These are phyloP conservation scores for Pandion haliaetus DNA, from an alignment of 2,113 vertebrate genomes.

Conservation along the genomic window DNA sequence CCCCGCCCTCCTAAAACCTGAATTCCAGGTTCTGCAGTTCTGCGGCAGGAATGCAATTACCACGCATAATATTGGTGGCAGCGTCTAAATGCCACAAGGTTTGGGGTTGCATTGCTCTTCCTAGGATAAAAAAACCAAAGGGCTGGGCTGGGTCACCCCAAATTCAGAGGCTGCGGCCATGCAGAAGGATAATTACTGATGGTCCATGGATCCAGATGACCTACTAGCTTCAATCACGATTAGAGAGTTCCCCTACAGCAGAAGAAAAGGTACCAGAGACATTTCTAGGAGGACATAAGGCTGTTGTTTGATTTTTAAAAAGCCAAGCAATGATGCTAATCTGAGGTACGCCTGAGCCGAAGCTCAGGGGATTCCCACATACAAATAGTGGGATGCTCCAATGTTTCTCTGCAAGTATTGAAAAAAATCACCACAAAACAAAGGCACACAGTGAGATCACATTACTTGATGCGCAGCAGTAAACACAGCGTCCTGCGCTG, in stretches of 20 bases:
- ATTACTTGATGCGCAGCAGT: fast-evolving
- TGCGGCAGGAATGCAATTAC: background rate
- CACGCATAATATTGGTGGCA: background rate
- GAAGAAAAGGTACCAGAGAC: background rate
- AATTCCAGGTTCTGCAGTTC: constrained; percentile 41
- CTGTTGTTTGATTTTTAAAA: background rate
- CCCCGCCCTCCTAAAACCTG: constrained; percentile 32
- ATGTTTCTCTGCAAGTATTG: fast-evolving
- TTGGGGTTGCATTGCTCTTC: background rate
- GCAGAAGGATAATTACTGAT: background rate
- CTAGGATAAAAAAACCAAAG: background rate
- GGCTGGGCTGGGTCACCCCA: background rate
- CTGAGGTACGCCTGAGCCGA: fast-evolving
- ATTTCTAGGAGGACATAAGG: background rate
- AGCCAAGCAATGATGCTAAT: background rate
- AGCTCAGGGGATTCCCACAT: background rate
- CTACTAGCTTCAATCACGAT: fast-evolving
- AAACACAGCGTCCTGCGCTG: fast-evolving
- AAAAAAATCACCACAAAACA: too few relatives aligned
- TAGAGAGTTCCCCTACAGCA: background rate
- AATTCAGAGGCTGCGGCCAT: background rate
- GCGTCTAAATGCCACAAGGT: background rate
- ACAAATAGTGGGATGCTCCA: fast-evolving
- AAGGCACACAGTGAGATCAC: fast-evolving
- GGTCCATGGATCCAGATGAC: background rate